Evolutionary conservation across 2,797 vertebrate species (phyloP).

Genomic region (Parauchenoglanis ngamensis): DNA sequence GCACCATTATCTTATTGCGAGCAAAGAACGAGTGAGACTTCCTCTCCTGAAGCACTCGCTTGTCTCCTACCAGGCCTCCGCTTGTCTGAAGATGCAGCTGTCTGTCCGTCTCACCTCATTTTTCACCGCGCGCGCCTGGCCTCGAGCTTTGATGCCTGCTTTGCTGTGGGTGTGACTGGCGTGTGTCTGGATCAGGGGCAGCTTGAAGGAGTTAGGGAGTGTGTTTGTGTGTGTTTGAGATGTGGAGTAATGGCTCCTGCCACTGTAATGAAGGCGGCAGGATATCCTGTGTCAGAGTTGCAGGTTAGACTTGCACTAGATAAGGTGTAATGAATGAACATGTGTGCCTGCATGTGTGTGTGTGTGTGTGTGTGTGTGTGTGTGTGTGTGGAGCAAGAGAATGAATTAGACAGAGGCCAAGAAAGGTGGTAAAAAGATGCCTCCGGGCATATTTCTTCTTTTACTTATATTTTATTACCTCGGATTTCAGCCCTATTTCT

Average conservation of each 20-base stretch:
- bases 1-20: constrained; percentile 35
- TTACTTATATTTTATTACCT: too few species aligned
- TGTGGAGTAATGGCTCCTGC: constrained; percentile 58
- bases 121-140: constrained; percentile 1
- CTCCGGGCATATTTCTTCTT: not conserved
- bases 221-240: constrained; percentile 45
- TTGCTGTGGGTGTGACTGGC: constrained; percentile 46
- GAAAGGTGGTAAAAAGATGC: constrained; percentile 8
- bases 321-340: constrained; percentile 55
- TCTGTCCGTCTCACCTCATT: constrained; percentile 46
- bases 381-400: constrained; percentile 4
- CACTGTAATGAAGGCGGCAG: constrained; percentile 61
- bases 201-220: constrained; percentile 52
- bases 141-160: constrained; percentile 50
- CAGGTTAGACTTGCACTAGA: constrained; percentile 56
- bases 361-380: constrained; percentile 37
- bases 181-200: constrained; percentile 39
- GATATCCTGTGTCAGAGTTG: constrained; percentile 59
- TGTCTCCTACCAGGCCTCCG: constrained; percentile 5
- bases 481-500: too few species aligned
- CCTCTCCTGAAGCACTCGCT: not conserved
- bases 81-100: constrained; percentile 26
- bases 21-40: constrained; percentile 40
- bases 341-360: constrained; percentile 27
- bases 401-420: not conserved